Evolutionary conservation across 2,888 invertebrate genomes (phyloP), one percentile per base, ranked within the genome.

Genomic region (Andricus curvator): DNA sequence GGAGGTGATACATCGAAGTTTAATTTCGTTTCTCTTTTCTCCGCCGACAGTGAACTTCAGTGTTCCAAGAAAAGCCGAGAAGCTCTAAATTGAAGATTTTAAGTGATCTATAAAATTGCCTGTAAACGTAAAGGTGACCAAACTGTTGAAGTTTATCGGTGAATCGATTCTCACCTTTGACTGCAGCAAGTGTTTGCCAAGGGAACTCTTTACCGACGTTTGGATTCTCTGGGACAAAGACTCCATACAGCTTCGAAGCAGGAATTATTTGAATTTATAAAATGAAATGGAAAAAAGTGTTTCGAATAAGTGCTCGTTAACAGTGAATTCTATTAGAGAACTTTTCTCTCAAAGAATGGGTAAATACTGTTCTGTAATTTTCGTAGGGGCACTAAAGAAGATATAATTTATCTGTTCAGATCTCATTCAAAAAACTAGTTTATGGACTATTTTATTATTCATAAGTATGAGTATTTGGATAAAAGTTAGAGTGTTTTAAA

Each of bases 161-260:
- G 22, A 44, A 22, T 25, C 41, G 67, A 44, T 68, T 68, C 44
- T 68, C 67, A 37, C 67, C 67, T 44, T 68, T 44, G 41, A 4
- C 44, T 68, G 51, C 51, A 29, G 70, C 70, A 70, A 70, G 70
- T 70, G 70, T 70, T 70, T 70, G 20, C 51, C 48, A 70, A 70
- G 25, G 70, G 70, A 67, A 29, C 48, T 70, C 29, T 22, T 48
- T 48, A 51, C 51, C 70, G 70, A 70, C 70, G 51, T 51, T 51
- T 70, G 11, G 70, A 51, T 70, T 33, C 70, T 70, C 51, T 51
- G 29, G 29, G 20, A 70, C 51, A 60, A 60, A 51, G 51, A 25
- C 51, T 70, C 48, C 51, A 25, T 33, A n/a, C 13, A 29, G 51
- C 70, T 70, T 25, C 29, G 20, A 51, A 22, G 25, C 29, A 51